Evolutionary conservation across 2,888 invertebrate species (phyloP).

Genomic region (Eristalis tenax): DNA sequence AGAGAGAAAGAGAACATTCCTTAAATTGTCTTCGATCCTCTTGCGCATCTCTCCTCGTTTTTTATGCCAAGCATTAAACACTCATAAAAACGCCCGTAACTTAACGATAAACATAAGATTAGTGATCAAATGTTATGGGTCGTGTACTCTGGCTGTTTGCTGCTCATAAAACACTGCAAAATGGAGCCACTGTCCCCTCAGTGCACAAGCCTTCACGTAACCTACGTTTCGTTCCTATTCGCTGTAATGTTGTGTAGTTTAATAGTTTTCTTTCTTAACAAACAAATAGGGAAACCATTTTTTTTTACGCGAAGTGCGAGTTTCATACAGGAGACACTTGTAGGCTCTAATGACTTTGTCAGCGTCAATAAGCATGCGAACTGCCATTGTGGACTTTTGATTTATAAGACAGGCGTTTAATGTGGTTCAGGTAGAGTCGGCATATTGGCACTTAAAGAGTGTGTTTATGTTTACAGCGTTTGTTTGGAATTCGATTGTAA

Average conservation of each 20-base stretch:
- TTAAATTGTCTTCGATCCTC: not conserved
- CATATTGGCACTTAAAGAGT: not conserved
- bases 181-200: not conserved
- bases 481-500: too few species aligned
- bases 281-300: too few species aligned
- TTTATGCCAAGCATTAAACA: not conserved
- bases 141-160: not conserved
- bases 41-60: not conserved
- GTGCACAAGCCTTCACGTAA: not conserved
- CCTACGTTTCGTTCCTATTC: not conserved
- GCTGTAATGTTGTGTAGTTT: not conserved
- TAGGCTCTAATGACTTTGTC: not conserved
- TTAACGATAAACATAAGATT: not conserved
- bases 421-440: not conserved
- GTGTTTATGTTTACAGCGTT: too few species aligned
- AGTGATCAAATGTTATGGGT: not conserved
- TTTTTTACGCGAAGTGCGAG: too few species aligned
- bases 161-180: not conserved
- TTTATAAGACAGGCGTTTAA: not conserved
- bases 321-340: not conserved
- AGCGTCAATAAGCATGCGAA: not conserved
- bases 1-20: too few species aligned
- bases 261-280: not conserved
- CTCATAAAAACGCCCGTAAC: not conserved
- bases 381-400: not conserved